Base-by-base conservation (phyloP, 2,113 vertebrate genomes). In the Gambusia holbrooki region DNA sequence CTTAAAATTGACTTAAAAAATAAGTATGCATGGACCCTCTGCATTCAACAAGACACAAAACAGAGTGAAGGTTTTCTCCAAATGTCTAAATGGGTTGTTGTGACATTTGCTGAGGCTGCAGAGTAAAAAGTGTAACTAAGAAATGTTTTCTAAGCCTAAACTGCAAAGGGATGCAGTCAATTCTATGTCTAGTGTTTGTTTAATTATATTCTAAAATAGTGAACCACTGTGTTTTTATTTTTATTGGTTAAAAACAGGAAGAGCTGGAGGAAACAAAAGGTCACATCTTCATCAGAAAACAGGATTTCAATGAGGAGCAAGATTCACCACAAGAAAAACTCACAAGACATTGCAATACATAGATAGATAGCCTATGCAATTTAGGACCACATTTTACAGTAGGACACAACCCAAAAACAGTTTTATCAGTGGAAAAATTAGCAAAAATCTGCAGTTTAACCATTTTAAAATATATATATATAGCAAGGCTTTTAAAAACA, bases 211-310 rank as follows among this genome's bases (percentile, higher is more conserved):
- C 62, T 62, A 29, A 12, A 71, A 72, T 11, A 67, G 45, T 51
- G 4, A 17, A 29, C 19, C 22, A 62, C 12, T 15, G 6, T 40
- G 35, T 71, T 69, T 71, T 76, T 35, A 37, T 37, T 11, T 11
- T 37, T 17, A 33, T 22, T 27, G 32, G 45, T 28, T 64, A 42
- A 80, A 79, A 33, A 61, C 48, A 25, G 69, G 17, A 29, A 67
- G 17, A 35, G 6, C 27, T 40, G 35, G 27, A 69, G 45, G 15
- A 80, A 79, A 66, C 7, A 69, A 70, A 82, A 73, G 65, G 65
- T 84, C 81, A 86, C 66, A 80, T 87, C 66, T 80, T 74, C 64
- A 80, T 86, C 28, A 67, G 3, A 83, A 74, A 60, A 77, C 15
- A 33, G 15, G 37, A 40, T 27, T 7, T 11, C 42, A 68, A n/a